A percentile compares a stretch with the other conserved stretches of the same genome.
Evolutionary conservation across 2,113 vertebrate genomes (phyloP).

Genomic region (Neofelis nebulosa): DNA sequence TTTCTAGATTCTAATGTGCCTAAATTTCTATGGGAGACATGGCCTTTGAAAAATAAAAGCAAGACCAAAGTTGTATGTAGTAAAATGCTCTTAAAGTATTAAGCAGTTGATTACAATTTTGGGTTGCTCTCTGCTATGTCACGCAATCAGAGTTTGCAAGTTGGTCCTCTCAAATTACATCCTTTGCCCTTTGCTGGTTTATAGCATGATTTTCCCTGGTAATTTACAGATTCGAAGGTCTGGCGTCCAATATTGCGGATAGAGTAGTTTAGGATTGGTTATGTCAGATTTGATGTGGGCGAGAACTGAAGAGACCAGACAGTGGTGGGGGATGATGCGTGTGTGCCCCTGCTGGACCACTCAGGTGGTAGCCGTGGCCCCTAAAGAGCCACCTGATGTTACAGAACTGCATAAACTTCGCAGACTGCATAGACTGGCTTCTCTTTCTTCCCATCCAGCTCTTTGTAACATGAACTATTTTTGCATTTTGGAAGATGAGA

Average conservation of each 20-base stretch:
- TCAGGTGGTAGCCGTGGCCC: not conserved
- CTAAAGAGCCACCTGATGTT: not conserved
- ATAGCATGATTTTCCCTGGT: not conserved
- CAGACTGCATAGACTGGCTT: not conserved
- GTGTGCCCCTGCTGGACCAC: not conserved
- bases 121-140: not conserved
- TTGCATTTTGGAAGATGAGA: not conserved
- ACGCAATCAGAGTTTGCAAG: not conserved
- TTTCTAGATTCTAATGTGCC: not conserved
- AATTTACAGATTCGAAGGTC: not conserved
- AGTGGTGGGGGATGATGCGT: not conserved
- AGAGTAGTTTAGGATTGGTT: not conserved
- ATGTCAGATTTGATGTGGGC: not conserved
- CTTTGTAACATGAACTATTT: not conserved
- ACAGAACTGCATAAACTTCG: not conserved
- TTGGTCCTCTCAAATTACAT: not conserved
- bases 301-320: not conserved
- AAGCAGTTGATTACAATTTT: not conserved
- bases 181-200: not conserved
- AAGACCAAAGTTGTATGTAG: not conserved
- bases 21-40: not conserved
- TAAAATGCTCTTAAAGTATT: not conserved
- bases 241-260: not conserved
- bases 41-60: conserved; percentile 32
- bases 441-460: not conserved